Evolutionary conservation across 2,113 vertebrate species (phyloP), one percentile per base, ranked within the genome.

Genomic region (Tyto alba): DNA sequence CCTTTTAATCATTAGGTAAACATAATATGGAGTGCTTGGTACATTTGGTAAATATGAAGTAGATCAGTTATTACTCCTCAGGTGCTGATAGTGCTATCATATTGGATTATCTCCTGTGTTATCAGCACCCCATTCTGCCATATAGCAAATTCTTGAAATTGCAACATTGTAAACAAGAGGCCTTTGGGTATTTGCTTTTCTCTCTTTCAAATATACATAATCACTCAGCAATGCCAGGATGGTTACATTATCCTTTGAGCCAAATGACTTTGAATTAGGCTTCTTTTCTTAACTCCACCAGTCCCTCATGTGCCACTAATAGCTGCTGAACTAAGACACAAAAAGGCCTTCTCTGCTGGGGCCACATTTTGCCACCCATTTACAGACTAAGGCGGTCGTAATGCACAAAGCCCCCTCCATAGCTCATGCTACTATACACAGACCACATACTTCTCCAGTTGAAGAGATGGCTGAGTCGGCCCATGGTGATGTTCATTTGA

Each of bases 1-100:
- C 26, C 86, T 89, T 92, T 91, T 84, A 91, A 95, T 90, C 93
- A 79, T 86, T 72, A 80, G 85, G 89, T 78, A 97, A 97, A 97
- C 87, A 77, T 23, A 82, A 75, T 38, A 25, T 2, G 2, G 52
- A 80, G 43, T 36, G 84, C 78, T 64, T 64, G 90, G 79, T 86
- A 48, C 20, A 4, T 82, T 77, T 86, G 88, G 92, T 93, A 97
- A 95, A 94, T 80, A 90, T 7, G 71, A 77, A 78, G 66, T 32
- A 73, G 91, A 77, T 89, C 12, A 4, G 85, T 62, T 85, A 25
- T 59, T 76, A 23, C 43, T 87, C 78, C 53, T 94, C 76, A 66
- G 89, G 84, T 87, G 74, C 95, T 87, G 92, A 92, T 82, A 93
- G 77, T 1, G 0, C 48, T 52, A 36, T 88, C 69, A 5, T 11